Base-by-base conservation (phyloP, 2,113 vertebrate species). In the Chionis minor region DNA sequence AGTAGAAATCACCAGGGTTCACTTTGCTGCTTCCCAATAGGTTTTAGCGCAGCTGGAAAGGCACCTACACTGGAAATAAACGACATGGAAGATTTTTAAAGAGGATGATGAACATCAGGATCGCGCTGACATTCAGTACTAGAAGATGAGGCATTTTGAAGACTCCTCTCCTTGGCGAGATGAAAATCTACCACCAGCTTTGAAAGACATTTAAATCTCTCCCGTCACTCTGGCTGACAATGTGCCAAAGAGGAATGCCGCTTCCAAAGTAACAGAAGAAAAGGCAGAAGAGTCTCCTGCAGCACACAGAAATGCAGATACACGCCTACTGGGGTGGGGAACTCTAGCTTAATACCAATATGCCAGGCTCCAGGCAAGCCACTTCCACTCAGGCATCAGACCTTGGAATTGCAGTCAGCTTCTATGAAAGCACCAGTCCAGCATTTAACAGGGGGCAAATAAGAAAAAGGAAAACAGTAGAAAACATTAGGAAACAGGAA, bases 301-400 rank as follows among this genome's bases (percentile, higher is more conserved):
- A 77, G 27, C 30, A 51, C 30, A 24, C 4, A 22, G 16, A 51
- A 72, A 87, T 9, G 27, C 2, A 23, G 0, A 0, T 16, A 38
- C 38, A 38, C 38, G 9, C 38, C 38, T 38, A 38, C 38, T 7
- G 4, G 27, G 22, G 9, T 33, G 19, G 24, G 58, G 23, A 87
- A 35, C 30, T 69, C 1, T 0, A 63, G 6, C 24, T 18, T 11
- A 32, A 33, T 21, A 23, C n/a, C 65, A 78, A 45, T 18, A 33
- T 0, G 9, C 18, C 7, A 2, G 7, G 23, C 45, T 71, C 56
- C 84, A 71, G 28, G 32, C 51, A 54, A 87, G 21, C 8, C 6
- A 11, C 12, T 77, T 52, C 7, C n/a, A 35, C 15, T 42, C n/a
- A 21, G 27, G 18, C 70, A 59, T 42, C 26, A 66, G 70, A 59